Evolutionary conservation across 2,888 invertebrate genomes (phyloP).

Genomic region (Pachydiplax longipennis): DNA sequence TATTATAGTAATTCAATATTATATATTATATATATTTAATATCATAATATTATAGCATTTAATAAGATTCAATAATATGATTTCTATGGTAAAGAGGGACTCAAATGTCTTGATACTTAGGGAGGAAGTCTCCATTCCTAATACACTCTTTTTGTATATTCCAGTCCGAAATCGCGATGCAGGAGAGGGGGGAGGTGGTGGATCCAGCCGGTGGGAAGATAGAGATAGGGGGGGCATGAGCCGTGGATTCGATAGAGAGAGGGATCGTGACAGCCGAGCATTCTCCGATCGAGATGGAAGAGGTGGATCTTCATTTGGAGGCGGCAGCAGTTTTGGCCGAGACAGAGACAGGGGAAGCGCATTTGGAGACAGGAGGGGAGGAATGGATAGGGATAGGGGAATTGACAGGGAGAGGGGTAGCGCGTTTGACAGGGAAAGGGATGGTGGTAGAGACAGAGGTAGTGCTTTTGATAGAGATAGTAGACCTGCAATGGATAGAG

Average conservation of each 20-base stretch:
- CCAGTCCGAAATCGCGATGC: background rate
- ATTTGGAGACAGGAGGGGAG: background rate
- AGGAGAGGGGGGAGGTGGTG: background rate
- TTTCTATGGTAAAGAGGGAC: too few relatives aligned
- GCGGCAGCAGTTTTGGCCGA: background rate
- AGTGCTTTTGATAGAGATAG: background rate
- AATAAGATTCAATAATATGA: too few relatives aligned
- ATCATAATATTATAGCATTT: too few relatives aligned
- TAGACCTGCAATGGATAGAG: background rate
- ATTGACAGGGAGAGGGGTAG: background rate
- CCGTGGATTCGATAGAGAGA: background rate
- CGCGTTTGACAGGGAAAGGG: background rate
- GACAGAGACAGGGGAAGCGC: background rate
- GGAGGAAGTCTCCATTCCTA: too few relatives aligned
- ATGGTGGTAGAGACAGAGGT: background rate
- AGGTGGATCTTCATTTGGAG: background rate
- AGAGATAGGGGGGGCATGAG: constrained; percentile 8
- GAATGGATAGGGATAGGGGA: background rate
- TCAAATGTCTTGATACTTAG: too few relatives aligned
- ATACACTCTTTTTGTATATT: background rate
- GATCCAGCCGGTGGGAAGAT: background rate
- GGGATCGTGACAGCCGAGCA: background rate
- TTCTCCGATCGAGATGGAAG: background rate
- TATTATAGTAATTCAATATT: too few relatives aligned
- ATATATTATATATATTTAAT: too few relatives aligned